Percentiles rank a stretch among this genome's conserved stretches.
Conservation (phyloP, 2,113 vertebrate species). For the Syngnathus scovelli region DNA sequence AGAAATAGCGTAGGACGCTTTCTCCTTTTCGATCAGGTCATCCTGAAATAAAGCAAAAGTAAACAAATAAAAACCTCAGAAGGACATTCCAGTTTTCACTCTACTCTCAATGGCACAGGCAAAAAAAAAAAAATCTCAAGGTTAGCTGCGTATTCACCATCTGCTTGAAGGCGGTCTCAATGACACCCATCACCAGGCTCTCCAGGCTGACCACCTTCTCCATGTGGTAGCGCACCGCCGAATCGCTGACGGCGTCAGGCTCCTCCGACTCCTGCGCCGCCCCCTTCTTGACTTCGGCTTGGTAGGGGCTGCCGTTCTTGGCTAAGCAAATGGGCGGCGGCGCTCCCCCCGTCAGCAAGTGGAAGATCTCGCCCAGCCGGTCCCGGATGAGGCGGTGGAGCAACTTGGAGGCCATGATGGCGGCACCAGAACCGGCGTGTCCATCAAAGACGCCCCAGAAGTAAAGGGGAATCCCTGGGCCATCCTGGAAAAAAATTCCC, state of each 20-base stretch:
- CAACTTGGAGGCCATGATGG: conserved; percentile 83
- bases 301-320: conserved; percentile 35
- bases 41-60: conserved; percentile 71
- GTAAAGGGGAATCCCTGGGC: conserved; percentile 79
- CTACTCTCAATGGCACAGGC: not conserved
- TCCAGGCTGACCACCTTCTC: conserved; percentile 89
- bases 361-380: conserved; percentile 82
- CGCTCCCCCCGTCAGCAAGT: conserved; percentile 71
- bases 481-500: conserved; percentile 54
- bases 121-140: not conserved
- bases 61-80: not conserved
- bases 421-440: conserved; percentile 87
- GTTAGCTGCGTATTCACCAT: conserved; percentile 78
- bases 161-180: conserved; percentile 90
- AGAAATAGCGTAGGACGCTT: conserved; percentile 72
- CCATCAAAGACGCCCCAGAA: conserved; percentile 96
- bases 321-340: conserved; percentile 80
- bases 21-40: conserved; percentile 84
- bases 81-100: no score
- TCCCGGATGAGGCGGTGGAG: conserved; percentile 87
- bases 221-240: conserved; percentile 78
- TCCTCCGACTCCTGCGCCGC: conserved; percentile 57
- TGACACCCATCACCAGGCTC: conserved; percentile 88
- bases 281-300: conserved; percentile 62
- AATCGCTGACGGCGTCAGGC: conserved; percentile 57